Conservation (phyloP, 2,113 vertebrate genomes). For the Nasalis larvatus region DNA sequence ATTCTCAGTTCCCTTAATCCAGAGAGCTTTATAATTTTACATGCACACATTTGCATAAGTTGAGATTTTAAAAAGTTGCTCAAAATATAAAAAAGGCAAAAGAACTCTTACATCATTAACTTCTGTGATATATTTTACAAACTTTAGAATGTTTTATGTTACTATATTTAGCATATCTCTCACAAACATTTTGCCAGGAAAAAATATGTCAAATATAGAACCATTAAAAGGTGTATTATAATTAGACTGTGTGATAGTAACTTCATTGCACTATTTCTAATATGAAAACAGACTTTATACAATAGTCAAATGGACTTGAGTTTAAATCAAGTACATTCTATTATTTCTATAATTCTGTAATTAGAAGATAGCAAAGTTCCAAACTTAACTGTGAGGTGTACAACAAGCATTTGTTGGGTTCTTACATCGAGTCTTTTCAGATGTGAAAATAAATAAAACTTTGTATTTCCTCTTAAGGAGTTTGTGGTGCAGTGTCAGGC, state of each 20-base stretch:
- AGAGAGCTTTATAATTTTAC: conserved; percentile 59
- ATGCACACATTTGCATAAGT: conserved; percentile 66
- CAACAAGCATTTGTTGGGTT: not conserved
- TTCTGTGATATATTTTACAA: conserved; percentile 37
- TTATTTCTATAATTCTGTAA: not conserved
- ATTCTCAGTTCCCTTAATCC: conserved; percentile 56
- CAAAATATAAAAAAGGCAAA: conserved; percentile 50
- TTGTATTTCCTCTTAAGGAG: not conserved
- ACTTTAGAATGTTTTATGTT: conserved; percentile 21
- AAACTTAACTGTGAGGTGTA: not conserved
- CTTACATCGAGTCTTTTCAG: not conserved
- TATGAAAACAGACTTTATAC: not conserved
- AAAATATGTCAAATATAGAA: conserved; percentile 14
- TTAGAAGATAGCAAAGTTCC: not conserved
- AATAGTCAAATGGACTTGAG: not conserved
- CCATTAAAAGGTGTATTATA: not conserved
- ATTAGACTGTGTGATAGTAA: not conserved
- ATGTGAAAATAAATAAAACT: not conserved
- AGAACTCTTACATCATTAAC: conserved; percentile 29
- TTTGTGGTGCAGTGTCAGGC: not conserved
- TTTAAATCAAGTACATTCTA: not conserved
- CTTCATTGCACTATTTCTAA: not conserved
- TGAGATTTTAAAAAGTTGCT: conserved; percentile 59
- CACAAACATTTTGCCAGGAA: conserved; percentile 1
- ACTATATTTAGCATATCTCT: not conserved